Evolutionary conservation across 2,797 vertebrate genomes (phyloP), one percentile per base, ranked within the genome.

Genomic region (Oophaga sylvatica): DNA sequence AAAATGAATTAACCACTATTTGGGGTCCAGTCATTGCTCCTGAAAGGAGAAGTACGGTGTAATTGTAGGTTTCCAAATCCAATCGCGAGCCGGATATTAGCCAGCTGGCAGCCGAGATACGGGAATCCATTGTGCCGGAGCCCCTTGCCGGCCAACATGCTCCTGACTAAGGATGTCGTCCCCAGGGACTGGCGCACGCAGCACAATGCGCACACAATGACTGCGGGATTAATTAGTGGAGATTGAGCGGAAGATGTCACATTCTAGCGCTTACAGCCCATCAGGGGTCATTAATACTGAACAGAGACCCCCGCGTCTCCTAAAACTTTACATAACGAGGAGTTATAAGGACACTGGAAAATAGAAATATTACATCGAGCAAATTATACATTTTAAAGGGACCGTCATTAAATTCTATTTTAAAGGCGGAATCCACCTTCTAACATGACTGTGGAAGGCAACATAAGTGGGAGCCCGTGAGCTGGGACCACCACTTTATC

Each of bases 51-150:
- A 87, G 71, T 67, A 26, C 60, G 41, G 80, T 22, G 73, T 86
- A 86, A 86, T 73, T 80, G 56, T 83, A 78, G 48, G 86, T 78
- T 83, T 87, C n/a, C 15, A 67, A 82, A 87, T 73, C 78, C 56
- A 80, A 73, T 60, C 31, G 20, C 57, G 45, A 26, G 78, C 48
- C 73, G 56, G 53, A 73, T 26, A 73, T 80, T 80, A 48, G 67
- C 31, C 85, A 73, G 85, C 85, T 86, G 85, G 67, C 85, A 73
- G 41, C 15, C 35, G 13, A 59, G 65, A 86, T 45, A 56, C 0
- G n/a, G 35, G 26, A 35, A 20, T 53, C 73, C 73, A 48, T 41
- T 62, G 75, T 48, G 70, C 22, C 13, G 53, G 62, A 57, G 62
- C 19, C 45, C 19, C 16, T 19, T 20, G 81, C 57, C 63, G 84